A percentile compares a stretch with the other conserved stretches of the same genome.
Conservation (phyloP, 2,797 vertebrate species). For the Todus mexicanus region DNA sequence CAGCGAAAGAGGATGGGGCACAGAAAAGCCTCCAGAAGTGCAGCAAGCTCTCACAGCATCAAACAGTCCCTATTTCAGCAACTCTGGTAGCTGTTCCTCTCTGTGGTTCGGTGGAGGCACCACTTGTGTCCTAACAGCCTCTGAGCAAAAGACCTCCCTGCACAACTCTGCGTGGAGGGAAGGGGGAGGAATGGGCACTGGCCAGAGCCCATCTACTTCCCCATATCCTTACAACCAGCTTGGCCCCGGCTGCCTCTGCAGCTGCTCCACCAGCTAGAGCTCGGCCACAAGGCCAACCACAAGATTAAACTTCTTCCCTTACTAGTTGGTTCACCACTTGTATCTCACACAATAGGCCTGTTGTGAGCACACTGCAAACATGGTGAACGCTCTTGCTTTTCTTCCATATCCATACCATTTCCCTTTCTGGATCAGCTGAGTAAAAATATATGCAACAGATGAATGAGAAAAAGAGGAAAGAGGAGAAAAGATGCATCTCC, state of each 20-base stretch:
- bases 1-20: constrained; percentile 28
- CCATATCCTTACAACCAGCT: constrained; percentile 42
- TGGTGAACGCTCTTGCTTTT: neutral
- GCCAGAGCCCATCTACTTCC: constrained; percentile 47
- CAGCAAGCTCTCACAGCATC: neutral
- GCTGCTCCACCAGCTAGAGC: constrained; percentile 1
- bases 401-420: neutral
- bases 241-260: neutral
- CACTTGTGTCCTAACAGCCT: constrained; percentile 44
- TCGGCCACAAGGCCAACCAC: constrained; percentile 36
- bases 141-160: constrained; percentile 27
- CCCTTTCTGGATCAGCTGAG: neutral
- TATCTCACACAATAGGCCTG: neutral
- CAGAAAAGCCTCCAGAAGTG: constrained; percentile 10
- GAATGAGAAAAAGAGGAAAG: neutral
- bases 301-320: constrained; percentile 49
- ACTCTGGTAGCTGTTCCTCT: constrained; percentile 63
- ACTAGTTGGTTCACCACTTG: neutral
- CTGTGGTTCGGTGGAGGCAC: constrained; percentile 52
- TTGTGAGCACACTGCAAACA: neutral
- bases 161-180: neutral
- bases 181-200: constrained; percentile 38
- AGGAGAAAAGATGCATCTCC: neutral
- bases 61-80: constrained; percentile 42
- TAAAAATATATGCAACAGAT: neutral